Percentiles rank a stretch among this genome's conserved stretches.
phyloP scores from a whole-genome alignment of 2,888 invertebrate species.

The Drosophila colorata region DNA sequence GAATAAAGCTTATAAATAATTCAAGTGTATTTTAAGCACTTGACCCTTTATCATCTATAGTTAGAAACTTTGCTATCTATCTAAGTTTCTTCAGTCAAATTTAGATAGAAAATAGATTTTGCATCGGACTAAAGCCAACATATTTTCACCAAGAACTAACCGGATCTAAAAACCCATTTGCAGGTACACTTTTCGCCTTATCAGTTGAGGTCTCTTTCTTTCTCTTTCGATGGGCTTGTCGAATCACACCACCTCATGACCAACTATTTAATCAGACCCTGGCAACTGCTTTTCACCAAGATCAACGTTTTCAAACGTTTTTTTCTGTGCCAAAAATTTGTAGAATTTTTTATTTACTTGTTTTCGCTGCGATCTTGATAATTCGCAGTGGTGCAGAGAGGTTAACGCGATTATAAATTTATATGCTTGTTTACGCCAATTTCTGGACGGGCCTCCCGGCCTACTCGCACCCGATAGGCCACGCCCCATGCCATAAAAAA shows the following conservation, averaged over 20 bases:
- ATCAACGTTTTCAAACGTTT: conserved; percentile 29
- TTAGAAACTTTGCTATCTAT: too few relatives aligned
- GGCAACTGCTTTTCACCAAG: conserved; percentile 57
- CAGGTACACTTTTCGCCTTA: conserved; percentile 8
- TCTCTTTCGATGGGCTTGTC: conserved; percentile 15
- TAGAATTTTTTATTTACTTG: conserved; percentile 59
- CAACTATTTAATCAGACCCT: conserved; percentile 66
- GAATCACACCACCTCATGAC: conserved; percentile 41
- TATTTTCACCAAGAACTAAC: not conserved
- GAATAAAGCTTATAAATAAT: too few relatives aligned
- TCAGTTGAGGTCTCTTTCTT: conserved; percentile 14
- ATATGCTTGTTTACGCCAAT: conserved; percentile 72
- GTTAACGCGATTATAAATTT: conserved; percentile 69
- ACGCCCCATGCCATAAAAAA: conserved; percentile 41
- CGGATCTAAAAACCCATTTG: conserved; percentile 26
- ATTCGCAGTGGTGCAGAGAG: conserved; percentile 49
- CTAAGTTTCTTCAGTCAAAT: too few relatives aligned
- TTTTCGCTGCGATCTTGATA: conserved; percentile 62
- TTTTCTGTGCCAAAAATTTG: conserved; percentile 10
- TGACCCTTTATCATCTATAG: too few relatives aligned
- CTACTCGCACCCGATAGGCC: conserved; percentile 50
- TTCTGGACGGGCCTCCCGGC: conserved; percentile 61
- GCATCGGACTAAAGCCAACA: not conserved
- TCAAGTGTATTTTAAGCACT: too few relatives aligned
- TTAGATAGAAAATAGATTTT: not conserved